A percentile compares a stretch with the other conserved stretches of the same genome.
Evolutionary conservation across 53 echinoderm and acorn worm species (phyloP).

Genomic region (Apostichopus leukothele): DNA sequence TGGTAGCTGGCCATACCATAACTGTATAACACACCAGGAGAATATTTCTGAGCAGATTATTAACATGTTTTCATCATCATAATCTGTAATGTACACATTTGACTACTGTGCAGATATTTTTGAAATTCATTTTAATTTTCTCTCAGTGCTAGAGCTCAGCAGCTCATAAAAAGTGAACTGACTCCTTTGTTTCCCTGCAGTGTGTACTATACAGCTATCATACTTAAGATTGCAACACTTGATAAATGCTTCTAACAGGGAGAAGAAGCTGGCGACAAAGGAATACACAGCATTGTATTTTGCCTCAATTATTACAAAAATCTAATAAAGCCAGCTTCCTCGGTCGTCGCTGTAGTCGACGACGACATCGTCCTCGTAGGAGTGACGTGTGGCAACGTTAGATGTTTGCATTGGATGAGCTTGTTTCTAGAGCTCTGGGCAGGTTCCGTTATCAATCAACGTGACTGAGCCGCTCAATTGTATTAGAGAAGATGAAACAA

Average conservation of each 20-base stretch:
- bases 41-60: not conserved
- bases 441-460: conserved; percentile 26
- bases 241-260: conserved; percentile 29
- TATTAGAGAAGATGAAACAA: conserved; percentile 12
- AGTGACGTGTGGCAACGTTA: conserved; percentile 35
- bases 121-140: not conserved
- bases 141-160: not conserved
- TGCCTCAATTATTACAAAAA: conserved; percentile 47
- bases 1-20: no score
- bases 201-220: not conserved
- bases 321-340: conserved; percentile 23
- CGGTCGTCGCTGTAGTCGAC: not conserved
- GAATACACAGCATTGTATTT: conserved; percentile 40
- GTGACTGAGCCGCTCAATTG: conserved; percentile 17
- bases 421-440: conserved; percentile 28
- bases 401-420: conserved; percentile 37
- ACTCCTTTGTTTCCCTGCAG: not conserved
- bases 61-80: conserved; percentile 29
- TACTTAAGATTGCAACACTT: conserved; percentile 40
- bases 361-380: not conserved
- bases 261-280: conserved; percentile 14
- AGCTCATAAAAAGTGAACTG: not conserved
- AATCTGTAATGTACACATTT: conserved; percentile 32
- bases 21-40: no score
- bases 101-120: not conserved